Conservation (phyloP, 37 sponge, comb jelly and placozoan species). For the Theonella swinhoei region DNA sequence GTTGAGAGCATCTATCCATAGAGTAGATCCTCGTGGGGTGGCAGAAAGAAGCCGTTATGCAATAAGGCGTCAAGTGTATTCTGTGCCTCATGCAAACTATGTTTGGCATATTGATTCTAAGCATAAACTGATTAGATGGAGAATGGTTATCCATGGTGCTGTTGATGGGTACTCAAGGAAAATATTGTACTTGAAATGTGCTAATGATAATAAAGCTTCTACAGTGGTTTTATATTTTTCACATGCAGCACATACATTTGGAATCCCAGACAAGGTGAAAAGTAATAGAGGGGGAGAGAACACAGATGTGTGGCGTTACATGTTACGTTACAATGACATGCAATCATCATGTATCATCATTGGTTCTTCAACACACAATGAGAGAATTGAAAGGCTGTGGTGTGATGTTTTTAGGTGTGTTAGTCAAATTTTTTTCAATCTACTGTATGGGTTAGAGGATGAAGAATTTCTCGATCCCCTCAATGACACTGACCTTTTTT, state of each 20-base stretch:
- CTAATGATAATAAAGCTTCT: constrained; percentile 38
- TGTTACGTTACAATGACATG: constrained; percentile 26
- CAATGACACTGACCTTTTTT: constrained; percentile 49
- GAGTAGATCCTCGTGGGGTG: constrained; percentile 42
- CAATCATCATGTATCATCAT: neutral
- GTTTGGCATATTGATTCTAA: constrained; percentile 66
- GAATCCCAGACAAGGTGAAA: constrained; percentile 26
- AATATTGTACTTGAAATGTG: constrained; percentile 28
- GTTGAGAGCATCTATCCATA: constrained; percentile 19
- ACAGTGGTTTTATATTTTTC: constrained; percentile 40
- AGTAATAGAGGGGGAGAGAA: constrained; percentile 62
- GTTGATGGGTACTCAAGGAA: constrained; percentile 60
- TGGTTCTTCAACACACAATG: constrained; percentile 46
- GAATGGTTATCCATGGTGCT: constrained; percentile 54
- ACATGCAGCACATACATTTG: constrained; percentile 15
- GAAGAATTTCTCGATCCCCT: constrained; percentile 21
- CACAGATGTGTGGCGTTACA: constrained; percentile 39
- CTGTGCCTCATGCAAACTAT: constrained; percentile 44
- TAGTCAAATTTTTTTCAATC: neutral
- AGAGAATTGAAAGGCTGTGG: constrained; percentile 56
- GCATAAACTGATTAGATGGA: constrained; percentile 59
- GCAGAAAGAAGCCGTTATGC: constrained; percentile 15
- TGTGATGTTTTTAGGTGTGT: constrained; percentile 54
- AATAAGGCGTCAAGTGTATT: constrained; percentile 8
- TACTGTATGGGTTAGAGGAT: constrained; percentile 33